A percentile compares a stretch with the other conserved stretches of the same genome.
Conservation (phyloP, 2,113 vertebrate species). For the Daubentonia madagascariensis region DNA sequence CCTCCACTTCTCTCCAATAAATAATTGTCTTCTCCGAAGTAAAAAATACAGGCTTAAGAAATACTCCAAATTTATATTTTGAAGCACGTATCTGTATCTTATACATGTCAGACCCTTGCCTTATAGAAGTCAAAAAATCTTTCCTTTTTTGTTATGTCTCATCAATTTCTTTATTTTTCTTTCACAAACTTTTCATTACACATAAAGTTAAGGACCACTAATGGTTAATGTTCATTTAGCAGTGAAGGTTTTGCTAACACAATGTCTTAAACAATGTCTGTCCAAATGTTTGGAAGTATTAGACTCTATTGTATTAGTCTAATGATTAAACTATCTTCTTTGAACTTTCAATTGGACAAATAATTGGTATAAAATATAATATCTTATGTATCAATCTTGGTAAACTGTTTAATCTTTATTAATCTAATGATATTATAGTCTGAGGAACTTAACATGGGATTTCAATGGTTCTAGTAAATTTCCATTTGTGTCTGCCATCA, state of each 20-base stretch:
- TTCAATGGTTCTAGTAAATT: conserved; percentile 19
- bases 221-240: background rate
- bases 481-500: background rate
- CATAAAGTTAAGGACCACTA: background rate
- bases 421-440: background rate
- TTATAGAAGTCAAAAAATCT: background rate
- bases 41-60: background rate
- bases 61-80: background rate
- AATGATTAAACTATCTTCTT: background rate
- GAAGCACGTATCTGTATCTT: background rate
- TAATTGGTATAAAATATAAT: background rate
- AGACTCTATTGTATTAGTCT: background rate
- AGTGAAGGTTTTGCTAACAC: background rate
- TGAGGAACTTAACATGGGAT: background rate
- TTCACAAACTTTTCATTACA: background rate
- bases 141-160: background rate
- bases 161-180: background rate
- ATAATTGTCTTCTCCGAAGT: background rate
- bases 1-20: background rate
- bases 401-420: conserved; percentile 1
- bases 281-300: background rate
- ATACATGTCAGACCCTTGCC: background rate
- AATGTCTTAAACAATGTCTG: background rate
- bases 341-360: background rate
- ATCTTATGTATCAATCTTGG: background rate